Evolutionary conservation across 2,888 invertebrate genomes (phyloP).

Genomic region (Dryococelus australis): DNA sequence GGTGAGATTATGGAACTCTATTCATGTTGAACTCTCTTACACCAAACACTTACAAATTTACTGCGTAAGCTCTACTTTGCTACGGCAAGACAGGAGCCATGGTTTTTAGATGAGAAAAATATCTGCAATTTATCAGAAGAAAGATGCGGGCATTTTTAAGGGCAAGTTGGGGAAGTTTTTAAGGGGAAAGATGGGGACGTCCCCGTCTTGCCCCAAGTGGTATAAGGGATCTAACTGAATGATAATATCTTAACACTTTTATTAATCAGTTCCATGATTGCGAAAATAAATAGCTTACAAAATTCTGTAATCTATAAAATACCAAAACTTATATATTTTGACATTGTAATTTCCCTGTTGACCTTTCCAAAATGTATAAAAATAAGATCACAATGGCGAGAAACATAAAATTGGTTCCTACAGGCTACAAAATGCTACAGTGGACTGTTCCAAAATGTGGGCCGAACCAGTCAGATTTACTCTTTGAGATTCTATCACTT

Average conservation of each 20-base stretch:
- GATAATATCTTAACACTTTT: neutral
- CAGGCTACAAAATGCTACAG: neutral
- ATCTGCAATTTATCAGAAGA: neutral
- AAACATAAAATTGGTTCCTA: neutral
- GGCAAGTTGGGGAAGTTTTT: too few species aligned
- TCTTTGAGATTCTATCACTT: neutral
- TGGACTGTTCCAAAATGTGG: neutral
- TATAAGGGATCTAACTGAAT: neutral
- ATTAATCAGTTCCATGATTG: neutral
- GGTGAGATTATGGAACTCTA: neutral
- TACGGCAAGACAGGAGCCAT: neutral
- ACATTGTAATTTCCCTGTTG: neutral
- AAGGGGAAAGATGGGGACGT: slow-evolving; percentile 1
- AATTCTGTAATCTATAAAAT: neutral
- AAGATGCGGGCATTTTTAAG: too few species aligned
- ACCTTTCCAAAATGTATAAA: neutral
- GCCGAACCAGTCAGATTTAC: neutral
- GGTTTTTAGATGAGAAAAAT: neutral
- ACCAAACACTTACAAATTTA: neutral
- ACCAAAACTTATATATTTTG: neutral
- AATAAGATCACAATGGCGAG: neutral
- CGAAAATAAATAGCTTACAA: neutral
- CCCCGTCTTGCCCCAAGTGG: neutral
- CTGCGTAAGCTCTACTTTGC: neutral
- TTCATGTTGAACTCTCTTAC: neutral